These are phyloP conservation scores for Meliscaeva auricollis DNA, from an alignment of 2,888 invertebrate species.

Conservation along the genomic window DNA sequence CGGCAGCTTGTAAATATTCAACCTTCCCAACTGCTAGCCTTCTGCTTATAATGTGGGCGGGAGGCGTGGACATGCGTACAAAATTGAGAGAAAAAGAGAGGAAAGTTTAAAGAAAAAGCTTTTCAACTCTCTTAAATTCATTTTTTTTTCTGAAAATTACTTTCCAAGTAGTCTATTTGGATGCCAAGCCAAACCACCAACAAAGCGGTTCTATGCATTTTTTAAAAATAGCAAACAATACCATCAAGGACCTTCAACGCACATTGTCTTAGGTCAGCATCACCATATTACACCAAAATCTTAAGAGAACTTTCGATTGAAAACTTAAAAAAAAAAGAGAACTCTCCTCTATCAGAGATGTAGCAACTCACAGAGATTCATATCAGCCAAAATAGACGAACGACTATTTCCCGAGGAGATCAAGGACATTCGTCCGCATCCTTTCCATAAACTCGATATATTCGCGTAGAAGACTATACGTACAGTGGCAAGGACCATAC, in stretches of 20 bases:
- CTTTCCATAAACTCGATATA: constrained; percentile 40
- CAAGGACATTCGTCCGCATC: constrained; percentile 71
- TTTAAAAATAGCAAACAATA: neutral
- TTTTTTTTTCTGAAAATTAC: neutral
- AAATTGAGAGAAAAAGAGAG: neutral
- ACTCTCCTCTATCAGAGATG: constrained; percentile 33
- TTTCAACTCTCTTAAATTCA: constrained; percentile 28
- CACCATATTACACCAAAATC: constrained; percentile 8
- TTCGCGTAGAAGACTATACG: constrained; percentile 32
- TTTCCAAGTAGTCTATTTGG: constrained; percentile 24
- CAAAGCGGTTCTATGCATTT: constrained; percentile 4
- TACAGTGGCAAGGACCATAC: constrained; percentile 47
- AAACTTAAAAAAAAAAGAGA: too few species aligned
- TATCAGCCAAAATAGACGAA: constrained; percentile 48
- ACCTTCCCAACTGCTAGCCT: neutral
- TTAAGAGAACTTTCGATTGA: constrained; percentile 40
- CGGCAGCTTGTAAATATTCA: constrained; percentile 54
- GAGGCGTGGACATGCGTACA: constrained; percentile 42
- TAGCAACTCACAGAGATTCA: constrained; percentile 50
- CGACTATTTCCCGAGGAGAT: constrained; percentile 65
- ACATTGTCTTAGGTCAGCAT: constrained; percentile 70
- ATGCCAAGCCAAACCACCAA: constrained; percentile 15
- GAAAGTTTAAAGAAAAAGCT: too few species aligned
- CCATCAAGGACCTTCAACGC: constrained; percentile 13
- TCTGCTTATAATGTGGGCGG: neutral